These are phyloP conservation scores for Nesoenas mayeri DNA, from an alignment of 2,113 vertebrate genomes.

Conservation along the genomic window DNA sequence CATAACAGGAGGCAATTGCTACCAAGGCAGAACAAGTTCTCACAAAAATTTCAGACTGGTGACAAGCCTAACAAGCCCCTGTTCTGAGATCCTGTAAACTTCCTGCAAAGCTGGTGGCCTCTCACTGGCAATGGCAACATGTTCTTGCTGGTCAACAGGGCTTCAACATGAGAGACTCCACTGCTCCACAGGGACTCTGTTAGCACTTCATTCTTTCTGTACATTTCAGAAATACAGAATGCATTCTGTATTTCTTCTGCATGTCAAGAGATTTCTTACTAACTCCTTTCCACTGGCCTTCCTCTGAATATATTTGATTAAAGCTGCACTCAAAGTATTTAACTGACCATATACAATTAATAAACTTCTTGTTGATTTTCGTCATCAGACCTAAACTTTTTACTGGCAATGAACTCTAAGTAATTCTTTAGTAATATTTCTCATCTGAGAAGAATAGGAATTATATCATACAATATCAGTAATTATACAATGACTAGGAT, in stretches of 20 bases:
- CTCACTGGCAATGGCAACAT: not conserved
- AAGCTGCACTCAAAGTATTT: not conserved
- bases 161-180: not conserved
- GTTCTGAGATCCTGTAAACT: not conserved
- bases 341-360: not conserved
- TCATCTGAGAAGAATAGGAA: not conserved
- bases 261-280: not conserved
- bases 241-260: not conserved
- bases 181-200: not conserved
- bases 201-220: not conserved
- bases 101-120: not conserved
- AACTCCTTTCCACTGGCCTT: not conserved
- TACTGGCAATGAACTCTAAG: not conserved
- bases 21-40: not conserved
- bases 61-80: not conserved
- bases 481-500: not conserved
- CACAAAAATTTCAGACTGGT: not conserved
- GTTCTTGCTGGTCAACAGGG: not conserved
- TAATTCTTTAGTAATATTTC: not conserved
- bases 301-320: not conserved
- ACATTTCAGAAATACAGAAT: not conserved
- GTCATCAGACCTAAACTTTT: not conserved
- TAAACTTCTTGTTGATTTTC: not conserved
- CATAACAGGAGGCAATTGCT: not conserved
- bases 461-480: not conserved